Evolutionary conservation across 1,140 invertebrate genomes (phyloP), one percentile per base, ranked within the genome.

Genomic region (Acromyrmex heyeri): DNA sequence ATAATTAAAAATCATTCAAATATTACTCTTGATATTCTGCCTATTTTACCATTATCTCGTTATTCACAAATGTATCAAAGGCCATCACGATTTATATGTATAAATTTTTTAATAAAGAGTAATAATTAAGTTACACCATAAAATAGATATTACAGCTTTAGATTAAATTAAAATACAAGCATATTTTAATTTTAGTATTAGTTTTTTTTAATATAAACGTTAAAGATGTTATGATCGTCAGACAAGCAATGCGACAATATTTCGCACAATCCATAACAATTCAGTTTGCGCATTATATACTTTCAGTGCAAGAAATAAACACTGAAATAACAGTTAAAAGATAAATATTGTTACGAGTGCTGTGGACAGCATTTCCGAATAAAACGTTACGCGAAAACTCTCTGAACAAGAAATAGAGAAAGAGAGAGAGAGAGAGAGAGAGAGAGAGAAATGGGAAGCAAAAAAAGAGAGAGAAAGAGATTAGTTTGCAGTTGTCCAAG

Each of bases 261-360:
- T 79, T 69, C 44, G n/a, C 44, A 27, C 62, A 69, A 21, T 79
- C 8, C 18, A 12, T 50, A 65, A n/a, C 44, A 65, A 78, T 65
- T 12, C 44, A 55, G n/a, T 55, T 79, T 50, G 44, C 27, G 14
- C 48, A 69, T 67, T 53, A 79, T 44, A 24, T 69, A 79, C 27
- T 79, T 79, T 69, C 48, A 44, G 18, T 6, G 21, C 24, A 69
- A 69, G n/a, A 30, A 79, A 34, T 69, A 69, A 79, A 65, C 24
- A 34, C 50, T 34, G 12, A 44, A 59, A 69, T 48, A 67, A 72
- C 67, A 44, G 24, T 82, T 72, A 82, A 73, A 61, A 4, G 14
- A 30, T 8, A 62, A 73, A 83, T 83, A 62, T 18, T 30, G 38
- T 61, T 61, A 62, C 55, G 55, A 38, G 53, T 21, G 7, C 55